phyloP scores from a whole-genome alignment of 1,140 invertebrate species.

The Anagrus nilaparvatae region DNA sequence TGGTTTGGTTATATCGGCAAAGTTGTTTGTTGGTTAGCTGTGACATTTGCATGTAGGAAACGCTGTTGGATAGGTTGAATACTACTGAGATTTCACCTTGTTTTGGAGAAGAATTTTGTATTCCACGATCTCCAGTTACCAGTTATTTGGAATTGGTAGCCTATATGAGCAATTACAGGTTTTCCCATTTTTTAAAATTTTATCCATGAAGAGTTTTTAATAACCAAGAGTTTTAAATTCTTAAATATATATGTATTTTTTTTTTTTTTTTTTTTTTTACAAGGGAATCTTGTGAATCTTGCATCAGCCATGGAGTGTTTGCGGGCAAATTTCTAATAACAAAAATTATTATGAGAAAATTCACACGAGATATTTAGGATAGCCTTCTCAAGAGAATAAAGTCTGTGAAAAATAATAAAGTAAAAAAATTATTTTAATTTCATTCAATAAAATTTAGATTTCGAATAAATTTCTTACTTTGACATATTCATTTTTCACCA shows the following conservation, averaged over 20 bases:
- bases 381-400: constrained; percentile 73
- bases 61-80: constrained; percentile 50
- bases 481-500: no score
- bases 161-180: constrained; percentile 78
- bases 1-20: constrained; percentile 50
- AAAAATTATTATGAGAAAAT: constrained; percentile 84
- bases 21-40: constrained; percentile 42
- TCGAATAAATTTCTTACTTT: constrained; percentile 44
- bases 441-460: constrained; percentile 2
- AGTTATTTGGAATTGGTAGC: constrained; percentile 51
- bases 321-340: constrained; percentile 92
- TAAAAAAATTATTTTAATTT: constrained; percentile 1
- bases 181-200: constrained; percentile 51
- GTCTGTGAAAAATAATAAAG: constrained; percentile 41
- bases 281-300: constrained; percentile 76
- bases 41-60: constrained; percentile 54
- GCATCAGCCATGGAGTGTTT: constrained; percentile 88
- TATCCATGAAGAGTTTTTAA: constrained; percentile 2
- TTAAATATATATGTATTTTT: constrained; percentile 50
- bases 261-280: constrained; percentile 76
- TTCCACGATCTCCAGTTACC: constrained; percentile 38
- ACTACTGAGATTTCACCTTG: constrained; percentile 48
- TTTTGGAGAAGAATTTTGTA: constrained; percentile 54
- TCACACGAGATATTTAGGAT: constrained; percentile 78
- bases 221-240: neutral